A percentile compares a stretch with the other conserved stretches of the same genome.
phyloP scores from a whole-genome alignment of 1,140 invertebrate genomes.

The Zaprionus tsacasi region DNA sequence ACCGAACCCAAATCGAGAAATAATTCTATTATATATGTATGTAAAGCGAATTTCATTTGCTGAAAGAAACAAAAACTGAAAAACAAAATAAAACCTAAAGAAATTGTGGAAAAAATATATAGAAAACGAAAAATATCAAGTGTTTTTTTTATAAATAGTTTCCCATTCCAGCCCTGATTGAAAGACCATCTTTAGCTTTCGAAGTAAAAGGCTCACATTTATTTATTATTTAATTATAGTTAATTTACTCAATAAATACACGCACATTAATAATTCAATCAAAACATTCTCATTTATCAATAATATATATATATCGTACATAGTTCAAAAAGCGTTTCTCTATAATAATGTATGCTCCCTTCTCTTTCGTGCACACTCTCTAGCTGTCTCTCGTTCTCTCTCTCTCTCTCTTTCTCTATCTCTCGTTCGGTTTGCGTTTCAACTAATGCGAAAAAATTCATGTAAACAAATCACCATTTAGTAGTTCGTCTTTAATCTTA shows the following conservation, averaged over 20 bases:
- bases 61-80: conserved; percentile 32
- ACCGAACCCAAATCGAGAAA: conserved; percentile 20
- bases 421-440: conserved; percentile 10
- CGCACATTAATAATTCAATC: conserved; percentile 72
- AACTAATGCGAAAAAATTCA: conserved; percentile 55
- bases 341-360: conserved; percentile 20
- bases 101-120: conserved; percentile 70
- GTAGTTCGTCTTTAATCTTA: conserved; percentile 17
- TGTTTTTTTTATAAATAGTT: conserved; percentile 5
- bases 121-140: conserved; percentile 46
- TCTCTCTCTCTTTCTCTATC: conserved; percentile 26
- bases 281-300: conserved; percentile 71
- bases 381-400: conserved; percentile 14
- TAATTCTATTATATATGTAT: conserved; percentile 53
- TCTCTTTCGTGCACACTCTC: conserved; percentile 9
- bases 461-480: conserved; percentile 71
- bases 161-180: not conserved
- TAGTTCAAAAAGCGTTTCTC: conserved; percentile 71
- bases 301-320: conserved; percentile 22
- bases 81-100: conserved; percentile 31
- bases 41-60: conserved; percentile 70
- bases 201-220: conserved; percentile 81
- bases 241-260: conserved; percentile 77
- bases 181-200: conserved; percentile 47
- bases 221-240: conserved; percentile 69